phyloP scores from a whole-genome alignment of 2,113 vertebrate species.

The Rynchops niger region DNA sequence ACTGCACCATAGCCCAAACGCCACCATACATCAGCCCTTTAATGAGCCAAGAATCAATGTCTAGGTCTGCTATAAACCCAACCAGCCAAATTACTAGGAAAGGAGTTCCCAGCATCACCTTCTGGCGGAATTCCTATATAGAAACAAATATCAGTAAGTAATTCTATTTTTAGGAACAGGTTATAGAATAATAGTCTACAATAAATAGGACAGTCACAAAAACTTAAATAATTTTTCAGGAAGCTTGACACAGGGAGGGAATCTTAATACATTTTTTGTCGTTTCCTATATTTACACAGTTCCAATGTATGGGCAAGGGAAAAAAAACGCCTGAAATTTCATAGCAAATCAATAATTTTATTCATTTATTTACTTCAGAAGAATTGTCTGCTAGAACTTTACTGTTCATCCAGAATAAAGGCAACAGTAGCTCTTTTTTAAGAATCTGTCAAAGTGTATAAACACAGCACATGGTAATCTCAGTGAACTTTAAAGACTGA shows the following conservation, averaged over 20 bases:
- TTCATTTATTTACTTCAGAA: neutral
- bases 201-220: neutral
- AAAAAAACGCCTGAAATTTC: neutral
- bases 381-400: neutral
- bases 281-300: neutral
- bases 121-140: slow-evolving; percentile 94
- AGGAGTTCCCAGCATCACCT: slow-evolving; percentile 99
- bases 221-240: neutral
- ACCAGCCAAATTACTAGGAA: slow-evolving; percentile 98
- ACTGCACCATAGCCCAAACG: slow-evolving; percentile 94
- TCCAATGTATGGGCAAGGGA: neutral
- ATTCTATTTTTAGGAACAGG: slow-evolving; percentile 15
- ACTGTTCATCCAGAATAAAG: neutral
- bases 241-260: neutral
- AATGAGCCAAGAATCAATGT: slow-evolving; percentile 97
- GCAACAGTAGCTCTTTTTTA: neutral
- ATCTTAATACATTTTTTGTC: neutral
- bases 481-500: neutral
- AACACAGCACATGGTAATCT: neutral
- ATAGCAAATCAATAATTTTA: neutral
- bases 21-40: slow-evolving; percentile 96
- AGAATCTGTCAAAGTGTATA: neutral
- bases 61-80: slow-evolving; percentile 97
- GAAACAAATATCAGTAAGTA: slow-evolving; percentile 56
- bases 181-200: neutral